Evolutionary conservation across 2,888 invertebrate genomes (phyloP).

Genomic region (Oligia fasciuncula): DNA sequence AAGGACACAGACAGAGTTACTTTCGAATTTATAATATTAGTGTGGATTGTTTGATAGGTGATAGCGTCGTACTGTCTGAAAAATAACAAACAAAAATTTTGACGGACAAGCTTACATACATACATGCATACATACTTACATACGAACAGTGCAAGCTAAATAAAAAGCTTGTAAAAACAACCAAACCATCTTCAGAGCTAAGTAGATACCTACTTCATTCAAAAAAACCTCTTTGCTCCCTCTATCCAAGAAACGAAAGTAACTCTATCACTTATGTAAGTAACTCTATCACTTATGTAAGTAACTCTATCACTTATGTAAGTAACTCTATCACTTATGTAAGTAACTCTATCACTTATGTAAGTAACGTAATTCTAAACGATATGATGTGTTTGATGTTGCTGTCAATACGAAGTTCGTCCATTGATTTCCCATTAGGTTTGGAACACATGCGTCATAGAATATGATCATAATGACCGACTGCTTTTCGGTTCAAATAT

Average conservation of each 20-base stretch:
- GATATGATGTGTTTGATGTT: conserved; percentile 22
- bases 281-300: background rate
- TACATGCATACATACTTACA: too few relatives aligned
- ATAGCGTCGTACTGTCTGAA: background rate
- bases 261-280: background rate
- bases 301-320: too few relatives aligned
- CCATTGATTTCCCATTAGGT: conserved; percentile 65
- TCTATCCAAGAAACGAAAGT: background rate
- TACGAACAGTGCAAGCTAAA: too few relatives aligned
- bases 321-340: background rate
- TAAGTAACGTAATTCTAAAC: conserved; percentile 16
- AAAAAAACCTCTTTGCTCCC: background rate
- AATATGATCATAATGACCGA: background rate
- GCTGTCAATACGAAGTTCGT: conserved; percentile 32
- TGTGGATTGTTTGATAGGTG: background rate
- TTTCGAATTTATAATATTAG: too few relatives aligned
- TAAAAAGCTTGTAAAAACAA: background rate
- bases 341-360: background rate
- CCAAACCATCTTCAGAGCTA: background rate
- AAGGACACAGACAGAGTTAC: too few relatives aligned
- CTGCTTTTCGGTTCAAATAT: conserved; percentile 12
- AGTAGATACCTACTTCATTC: background rate
- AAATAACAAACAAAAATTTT: background rate
- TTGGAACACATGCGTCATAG: conserved; percentile 44
- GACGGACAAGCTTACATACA: too few relatives aligned